phyloP scores from a whole-genome alignment of 2,113 vertebrate species.

The Urocolius indicus region DNA sequence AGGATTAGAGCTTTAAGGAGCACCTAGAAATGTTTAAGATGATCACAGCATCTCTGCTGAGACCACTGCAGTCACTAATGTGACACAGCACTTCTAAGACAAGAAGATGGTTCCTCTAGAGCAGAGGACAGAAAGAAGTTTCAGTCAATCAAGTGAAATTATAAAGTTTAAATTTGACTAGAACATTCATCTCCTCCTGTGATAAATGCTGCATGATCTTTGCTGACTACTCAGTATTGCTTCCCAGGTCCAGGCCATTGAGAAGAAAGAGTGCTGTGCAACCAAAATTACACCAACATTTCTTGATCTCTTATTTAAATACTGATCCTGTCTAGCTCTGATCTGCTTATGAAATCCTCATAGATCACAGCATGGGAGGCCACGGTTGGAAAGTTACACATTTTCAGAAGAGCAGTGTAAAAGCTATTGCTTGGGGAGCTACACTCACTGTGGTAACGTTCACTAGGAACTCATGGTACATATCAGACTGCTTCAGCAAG shows the following conservation, averaged over 20 bases:
- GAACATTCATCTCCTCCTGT: not conserved
- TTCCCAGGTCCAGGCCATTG: not conserved
- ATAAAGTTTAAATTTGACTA: not conserved
- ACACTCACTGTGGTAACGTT: not conserved
- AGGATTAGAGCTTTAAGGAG: not conserved
- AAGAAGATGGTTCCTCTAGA: not conserved
- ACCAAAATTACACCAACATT: not conserved
- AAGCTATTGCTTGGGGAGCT: not conserved
- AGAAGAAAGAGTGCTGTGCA: not conserved
- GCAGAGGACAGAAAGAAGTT: not conserved
- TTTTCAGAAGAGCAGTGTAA: not conserved
- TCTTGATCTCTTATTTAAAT: not conserved
- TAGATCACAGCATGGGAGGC: not conserved
- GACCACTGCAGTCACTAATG: not conserved
- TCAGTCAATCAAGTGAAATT: not conserved
- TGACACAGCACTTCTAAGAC: not conserved
- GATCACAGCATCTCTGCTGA: not conserved
- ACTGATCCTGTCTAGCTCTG: not conserved
- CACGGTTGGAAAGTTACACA: not conserved
- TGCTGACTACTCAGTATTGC: not conserved
- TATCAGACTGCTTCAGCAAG: not conserved
- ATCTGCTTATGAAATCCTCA: not conserved
- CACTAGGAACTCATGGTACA: not conserved
- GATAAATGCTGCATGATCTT: not conserved
- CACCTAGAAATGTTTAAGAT: not conserved